phyloP scores from a whole-genome alignment of 2,888 invertebrate species.

The Caenorhabditis becei region DNA sequence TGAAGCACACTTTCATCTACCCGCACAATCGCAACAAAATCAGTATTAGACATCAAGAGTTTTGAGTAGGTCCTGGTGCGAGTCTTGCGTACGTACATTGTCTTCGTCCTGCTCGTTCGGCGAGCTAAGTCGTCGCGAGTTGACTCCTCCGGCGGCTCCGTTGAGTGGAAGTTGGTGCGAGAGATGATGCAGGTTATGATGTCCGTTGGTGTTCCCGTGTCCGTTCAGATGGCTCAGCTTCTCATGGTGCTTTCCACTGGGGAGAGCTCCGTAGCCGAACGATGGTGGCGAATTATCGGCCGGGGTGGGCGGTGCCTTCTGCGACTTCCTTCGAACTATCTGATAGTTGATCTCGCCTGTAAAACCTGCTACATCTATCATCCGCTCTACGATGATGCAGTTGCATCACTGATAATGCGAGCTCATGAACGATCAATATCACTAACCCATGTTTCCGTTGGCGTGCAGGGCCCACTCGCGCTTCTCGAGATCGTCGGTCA shows the following conservation, averaged over 20 bases:
- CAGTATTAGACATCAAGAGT: conserved; percentile 25
- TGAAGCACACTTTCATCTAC: neutral
- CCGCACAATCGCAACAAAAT: neutral
- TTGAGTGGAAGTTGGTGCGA: conserved; percentile 15
- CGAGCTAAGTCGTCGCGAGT: conserved; percentile 44
- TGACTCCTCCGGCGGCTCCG: conserved; percentile 21
- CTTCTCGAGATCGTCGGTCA: conserved; percentile 60
- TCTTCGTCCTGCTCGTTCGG: conserved; percentile 62
- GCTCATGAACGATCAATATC: neutral
- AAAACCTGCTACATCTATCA: conserved; percentile 2
- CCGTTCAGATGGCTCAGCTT: conserved; percentile 22
- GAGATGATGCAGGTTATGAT: conserved; percentile 31
- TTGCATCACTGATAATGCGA: neutral
- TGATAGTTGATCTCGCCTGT: conserved; percentile 56
- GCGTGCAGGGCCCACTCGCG: conserved; percentile 63
- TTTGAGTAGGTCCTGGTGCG: conserved; percentile 32
- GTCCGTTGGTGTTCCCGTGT: conserved; percentile 22
- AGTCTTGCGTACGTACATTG: conserved; percentile 38
- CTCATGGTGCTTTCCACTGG: neutral
- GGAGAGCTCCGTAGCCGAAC: conserved; percentile 40
- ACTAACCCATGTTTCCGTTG: conserved; percentile 58
- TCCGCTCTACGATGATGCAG: neutral
- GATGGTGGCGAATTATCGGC: conserved; percentile 22
- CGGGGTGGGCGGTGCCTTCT: conserved; percentile 46
- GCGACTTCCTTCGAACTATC: conserved; percentile 37